A percentile compares a stretch with the other conserved stretches of the same genome.
phyloP scores from a whole-genome alignment of 2,888 invertebrate species.

The Eumerus sabulonum region DNA sequence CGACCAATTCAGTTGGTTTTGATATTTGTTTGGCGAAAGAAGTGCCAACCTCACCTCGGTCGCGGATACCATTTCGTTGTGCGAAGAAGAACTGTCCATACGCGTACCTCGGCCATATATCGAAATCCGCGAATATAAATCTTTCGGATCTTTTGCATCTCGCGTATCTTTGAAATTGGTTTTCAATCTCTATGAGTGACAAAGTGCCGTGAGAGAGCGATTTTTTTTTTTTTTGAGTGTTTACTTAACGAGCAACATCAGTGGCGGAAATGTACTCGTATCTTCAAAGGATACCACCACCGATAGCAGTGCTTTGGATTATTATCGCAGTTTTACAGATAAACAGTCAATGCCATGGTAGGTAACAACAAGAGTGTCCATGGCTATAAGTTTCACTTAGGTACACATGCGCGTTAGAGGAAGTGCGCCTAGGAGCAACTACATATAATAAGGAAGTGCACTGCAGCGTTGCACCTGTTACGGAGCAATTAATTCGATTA shows the following conservation, averaged over 20 bases:
- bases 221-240: slow-evolving; percentile 22
- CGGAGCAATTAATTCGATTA: slow-evolving; percentile 61
- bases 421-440: neutral
- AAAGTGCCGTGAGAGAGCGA: slow-evolving; percentile 21
- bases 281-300: slow-evolving; percentile 47
- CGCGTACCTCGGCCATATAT: slow-evolving; percentile 21
- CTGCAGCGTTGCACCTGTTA: slow-evolving; percentile 44
- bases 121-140: neutral
- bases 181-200: slow-evolving; percentile 43
- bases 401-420: too few relatives aligned
- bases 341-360: slow-evolving; percentile 49
- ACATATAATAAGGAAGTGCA: slow-evolving; percentile 56
- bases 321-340: slow-evolving; percentile 39
- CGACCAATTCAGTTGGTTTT: slow-evolving; percentile 58
- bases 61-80: slow-evolving; percentile 42
- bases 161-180: neutral
- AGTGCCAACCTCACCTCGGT: slow-evolving; percentile 55
- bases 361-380: slow-evolving; percentile 26
- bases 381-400: too few relatives aligned
- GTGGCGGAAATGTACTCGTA: slow-evolving; percentile 50
- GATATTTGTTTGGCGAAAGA: slow-evolving; percentile 60
- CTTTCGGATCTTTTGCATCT: slow-evolving; percentile 5
- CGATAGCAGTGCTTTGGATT: slow-evolving; percentile 52
- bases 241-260: neutral
- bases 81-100: slow-evolving; percentile 17